A percentile compares a stretch with the other conserved stretches of the same genome.
Conservation (phyloP, 2,888 invertebrate species). For the Theodoxus fluviatilis region DNA sequence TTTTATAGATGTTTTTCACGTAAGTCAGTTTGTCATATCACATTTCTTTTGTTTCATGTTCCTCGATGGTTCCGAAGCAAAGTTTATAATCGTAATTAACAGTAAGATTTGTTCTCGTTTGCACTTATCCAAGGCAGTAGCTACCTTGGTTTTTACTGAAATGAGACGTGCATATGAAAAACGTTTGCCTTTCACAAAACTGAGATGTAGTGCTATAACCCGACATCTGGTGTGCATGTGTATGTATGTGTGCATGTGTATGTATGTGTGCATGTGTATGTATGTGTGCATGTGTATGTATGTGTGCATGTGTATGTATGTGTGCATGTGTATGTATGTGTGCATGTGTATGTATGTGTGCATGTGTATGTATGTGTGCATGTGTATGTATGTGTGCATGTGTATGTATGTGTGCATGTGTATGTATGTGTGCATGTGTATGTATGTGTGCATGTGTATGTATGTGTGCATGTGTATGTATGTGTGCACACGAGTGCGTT, state of each 20-base stretch:
- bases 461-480: neutral
- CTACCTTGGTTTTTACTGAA: too few relatives aligned
- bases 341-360: slow-evolving; percentile 8
- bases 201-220: too few relatives aligned
- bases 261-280: neutral
- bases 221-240: slow-evolving; percentile 16
- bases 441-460: slow-evolving; percentile 2
- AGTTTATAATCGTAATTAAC: too few relatives aligned
- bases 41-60: too few relatives aligned
- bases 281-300: neutral
- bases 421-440: slow-evolving; percentile 2
- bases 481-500: neutral
- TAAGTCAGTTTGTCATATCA: too few relatives aligned
- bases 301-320: neutral
- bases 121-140: too few relatives aligned
- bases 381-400: neutral
- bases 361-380: slow-evolving; percentile 4
- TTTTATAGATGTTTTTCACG: too few relatives aligned
- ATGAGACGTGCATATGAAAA: too few relatives aligned
- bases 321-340: neutral
- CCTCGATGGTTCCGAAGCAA: too few relatives aligned
- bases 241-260: neutral
- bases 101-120: too few relatives aligned
- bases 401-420: neutral
- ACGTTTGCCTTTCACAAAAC: too few relatives aligned